phyloP scores from a whole-genome alignment of 1,140 invertebrate genomes.

The Drosophila tropicalis region DNA sequence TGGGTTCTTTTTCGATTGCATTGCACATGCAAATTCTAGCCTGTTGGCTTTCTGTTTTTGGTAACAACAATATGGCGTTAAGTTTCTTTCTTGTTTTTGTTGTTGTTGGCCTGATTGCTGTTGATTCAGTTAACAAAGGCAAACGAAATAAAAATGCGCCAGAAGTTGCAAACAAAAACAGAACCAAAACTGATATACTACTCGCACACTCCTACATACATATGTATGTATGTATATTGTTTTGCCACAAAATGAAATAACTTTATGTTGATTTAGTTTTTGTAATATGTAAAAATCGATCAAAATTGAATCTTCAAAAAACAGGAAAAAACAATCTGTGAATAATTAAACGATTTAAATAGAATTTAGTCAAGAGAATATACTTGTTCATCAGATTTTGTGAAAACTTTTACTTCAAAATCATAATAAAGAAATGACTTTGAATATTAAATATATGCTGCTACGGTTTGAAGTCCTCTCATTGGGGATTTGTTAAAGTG shows the following conservation, averaged over 20 bases:
- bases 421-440: no score
- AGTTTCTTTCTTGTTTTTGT: slow-evolving; percentile 65
- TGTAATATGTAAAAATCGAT: no score
- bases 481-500: no score
- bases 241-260: neutral
- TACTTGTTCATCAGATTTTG: no score
- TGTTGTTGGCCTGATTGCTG: slow-evolving; percentile 58
- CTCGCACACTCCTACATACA: neutral
- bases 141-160: neutral
- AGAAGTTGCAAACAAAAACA: slow-evolving; percentile 3
- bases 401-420: no score
- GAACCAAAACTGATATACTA: neutral
- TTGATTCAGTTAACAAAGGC: slow-evolving; percentile 44
- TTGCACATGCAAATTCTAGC: slow-evolving; percentile 77
- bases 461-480: no score
- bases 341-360: no score
- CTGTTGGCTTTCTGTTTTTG: slow-evolving; percentile 72
- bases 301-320: no score
- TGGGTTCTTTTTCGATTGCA: slow-evolving; percentile 58
- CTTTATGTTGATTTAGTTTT: neutral
- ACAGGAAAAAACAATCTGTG: no score
- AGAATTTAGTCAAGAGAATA: no score
- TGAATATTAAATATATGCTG: no score
- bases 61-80: slow-evolving; percentile 66
- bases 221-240: no score